A percentile compares a stretch with the other conserved stretches of the same genome.
Evolutionary conservation across 2,113 vertebrate species (phyloP).

Genomic region (Osmerus eperlanus): DNA sequence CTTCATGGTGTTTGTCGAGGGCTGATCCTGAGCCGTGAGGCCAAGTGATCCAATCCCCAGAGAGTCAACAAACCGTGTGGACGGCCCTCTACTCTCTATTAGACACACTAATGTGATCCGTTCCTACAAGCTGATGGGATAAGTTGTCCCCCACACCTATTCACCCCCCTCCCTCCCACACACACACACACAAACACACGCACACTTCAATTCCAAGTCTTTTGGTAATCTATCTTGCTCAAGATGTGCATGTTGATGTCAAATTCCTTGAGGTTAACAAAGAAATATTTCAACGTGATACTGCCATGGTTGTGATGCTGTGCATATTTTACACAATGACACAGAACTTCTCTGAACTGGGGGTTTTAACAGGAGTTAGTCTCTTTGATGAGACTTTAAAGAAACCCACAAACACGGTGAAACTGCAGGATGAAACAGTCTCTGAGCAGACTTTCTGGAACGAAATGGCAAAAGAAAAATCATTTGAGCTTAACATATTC

Average conservation of each 20-base stretch:
- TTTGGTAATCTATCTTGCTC: neutral
- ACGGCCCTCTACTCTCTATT: constrained; percentile 46
- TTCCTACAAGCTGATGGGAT: constrained; percentile 23
- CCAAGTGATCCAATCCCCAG: constrained; percentile 37
- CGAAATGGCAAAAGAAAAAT: constrained; percentile 20
- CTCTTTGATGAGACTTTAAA: constrained; percentile 70
- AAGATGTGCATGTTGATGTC: neutral
- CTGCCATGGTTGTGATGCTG: neutral
- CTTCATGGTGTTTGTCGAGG: constrained; percentile 37
- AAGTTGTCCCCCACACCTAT: neutral
- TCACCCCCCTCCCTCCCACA: neutral
- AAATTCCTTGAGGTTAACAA: too few relatives aligned
- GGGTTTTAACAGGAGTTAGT: constrained; percentile 48
- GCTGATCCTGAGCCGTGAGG: constrained; percentile 41
- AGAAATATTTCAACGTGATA: too few relatives aligned
- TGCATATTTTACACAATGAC: neutral
- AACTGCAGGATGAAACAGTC: constrained; percentile 51
- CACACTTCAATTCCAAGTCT: neutral
- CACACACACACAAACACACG: neutral
- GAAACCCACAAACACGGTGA: constrained; percentile 44
- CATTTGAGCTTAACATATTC: constrained; percentile 4
- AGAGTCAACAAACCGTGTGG: constrained; percentile 36
- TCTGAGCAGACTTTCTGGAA: constrained; percentile 22
- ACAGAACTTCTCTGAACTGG: constrained; percentile 20
- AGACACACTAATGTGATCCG: constrained; percentile 37